A percentile compares a stretch with the other conserved stretches of the same genome.
These are phyloP conservation scores for Leptonema lineaticorne DNA, from an alignment of 1,140 invertebrate genomes.

Conservation along the genomic window DNA sequence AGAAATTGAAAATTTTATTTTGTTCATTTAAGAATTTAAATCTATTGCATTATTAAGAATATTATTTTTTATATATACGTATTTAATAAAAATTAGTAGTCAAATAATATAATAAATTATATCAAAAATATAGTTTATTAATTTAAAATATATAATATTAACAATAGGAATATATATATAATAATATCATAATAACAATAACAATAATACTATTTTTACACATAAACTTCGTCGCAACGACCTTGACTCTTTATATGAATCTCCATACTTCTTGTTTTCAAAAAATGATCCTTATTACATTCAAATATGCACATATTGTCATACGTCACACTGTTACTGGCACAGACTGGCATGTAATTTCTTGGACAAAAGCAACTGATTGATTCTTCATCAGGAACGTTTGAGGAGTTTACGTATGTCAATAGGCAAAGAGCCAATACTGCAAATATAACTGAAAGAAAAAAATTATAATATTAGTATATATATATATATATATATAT, in stretches of 20 bases:
- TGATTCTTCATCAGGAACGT: not conserved
- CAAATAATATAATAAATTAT: too few species aligned
- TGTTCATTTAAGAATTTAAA: too few species aligned
- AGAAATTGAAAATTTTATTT: too few species aligned
- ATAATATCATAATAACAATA: too few species aligned
- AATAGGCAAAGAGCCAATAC: not conserved
- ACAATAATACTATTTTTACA: too few species aligned
- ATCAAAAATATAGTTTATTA: too few species aligned
- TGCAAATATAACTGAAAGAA: not conserved
- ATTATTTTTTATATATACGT: too few species aligned
- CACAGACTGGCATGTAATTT: slow-evolving; percentile 44
- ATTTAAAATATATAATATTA: too few species aligned
- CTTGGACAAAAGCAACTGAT: slow-evolving; percentile 42
- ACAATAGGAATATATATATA: too few species aligned
- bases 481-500: not conserved
- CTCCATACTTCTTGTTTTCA: not conserved
- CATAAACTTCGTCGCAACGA: not conserved
- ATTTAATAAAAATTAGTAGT: too few species aligned
- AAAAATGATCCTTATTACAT: slow-evolving; percentile 24
- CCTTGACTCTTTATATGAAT: not conserved
- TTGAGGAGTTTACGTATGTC: not conserved
- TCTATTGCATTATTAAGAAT: too few species aligned
- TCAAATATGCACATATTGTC: slow-evolving; percentile 42
- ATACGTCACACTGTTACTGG: slow-evolving; percentile 42
- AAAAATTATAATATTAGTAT: not conserved